These are phyloP conservation scores for Papilio helenus DNA, from an alignment of 1,140 invertebrate species.

Conservation along the genomic window DNA sequence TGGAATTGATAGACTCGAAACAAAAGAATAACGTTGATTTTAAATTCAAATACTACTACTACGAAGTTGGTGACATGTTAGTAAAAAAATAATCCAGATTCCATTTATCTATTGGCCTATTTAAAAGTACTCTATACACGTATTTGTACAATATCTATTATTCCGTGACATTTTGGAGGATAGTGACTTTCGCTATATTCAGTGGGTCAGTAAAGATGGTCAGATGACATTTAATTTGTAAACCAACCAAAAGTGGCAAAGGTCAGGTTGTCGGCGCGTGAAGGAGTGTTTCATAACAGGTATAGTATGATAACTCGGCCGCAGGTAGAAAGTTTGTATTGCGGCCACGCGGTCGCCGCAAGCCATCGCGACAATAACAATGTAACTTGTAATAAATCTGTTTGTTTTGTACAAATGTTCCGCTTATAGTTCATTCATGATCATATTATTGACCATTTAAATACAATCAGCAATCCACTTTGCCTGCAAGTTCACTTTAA, in stretches of 20 bases:
- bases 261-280: background rate
- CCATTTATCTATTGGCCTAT: too few relatives aligned
- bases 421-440: background rate
- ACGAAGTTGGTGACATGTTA: background rate
- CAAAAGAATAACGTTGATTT: background rate
- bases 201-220: background rate
- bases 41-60: background rate
- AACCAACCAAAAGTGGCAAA: background rate
- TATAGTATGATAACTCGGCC: conserved; percentile 2
- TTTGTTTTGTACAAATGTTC: background rate
- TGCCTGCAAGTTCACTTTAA: background rate
- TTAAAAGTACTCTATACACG: too few relatives aligned
- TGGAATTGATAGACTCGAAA: background rate
- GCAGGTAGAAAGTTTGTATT: background rate
- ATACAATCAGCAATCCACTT: background rate
- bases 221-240: conserved; percentile 17
- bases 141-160: background rate
- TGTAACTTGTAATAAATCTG: background rate
- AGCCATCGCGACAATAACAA: background rate
- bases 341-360: conserved; percentile 17
- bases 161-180: background rate
- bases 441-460: background rate
- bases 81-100: background rate
- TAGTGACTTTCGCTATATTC: background rate
- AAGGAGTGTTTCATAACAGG: conserved; percentile 22